phyloP scores from a whole-genome alignment of 2,888 invertebrate genomes.

The Morpho achilles region DNA sequence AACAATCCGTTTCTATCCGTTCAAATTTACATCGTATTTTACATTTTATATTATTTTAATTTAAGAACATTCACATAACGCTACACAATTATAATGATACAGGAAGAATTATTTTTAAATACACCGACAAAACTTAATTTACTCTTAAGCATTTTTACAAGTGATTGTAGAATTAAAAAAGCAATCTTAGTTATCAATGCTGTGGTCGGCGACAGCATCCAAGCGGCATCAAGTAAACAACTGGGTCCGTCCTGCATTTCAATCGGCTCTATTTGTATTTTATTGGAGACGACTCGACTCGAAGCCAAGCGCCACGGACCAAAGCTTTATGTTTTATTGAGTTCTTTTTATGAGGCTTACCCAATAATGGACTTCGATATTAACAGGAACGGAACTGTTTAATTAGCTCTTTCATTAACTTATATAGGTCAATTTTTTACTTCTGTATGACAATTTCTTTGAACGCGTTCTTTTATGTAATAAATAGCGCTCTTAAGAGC shows the following conservation, averaged over 20 bases:
- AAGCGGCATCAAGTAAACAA: slow-evolving; percentile 64
- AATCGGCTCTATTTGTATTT: slow-evolving; percentile 74
- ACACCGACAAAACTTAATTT: slow-evolving; percentile 41
- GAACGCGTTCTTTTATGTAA: too few relatives aligned
- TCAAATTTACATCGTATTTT: too few relatives aligned
- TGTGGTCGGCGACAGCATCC: slow-evolving; percentile 42
- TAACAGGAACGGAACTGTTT: slow-evolving; percentile 42
- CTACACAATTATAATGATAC: too few relatives aligned
- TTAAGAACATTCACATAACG: too few relatives aligned
- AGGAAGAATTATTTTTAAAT: too few relatives aligned
- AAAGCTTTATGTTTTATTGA: slow-evolving; percentile 65
- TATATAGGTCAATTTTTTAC: slow-evolving; percentile 25
- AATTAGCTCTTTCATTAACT: slow-evolving; percentile 40
- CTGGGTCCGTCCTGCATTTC: slow-evolving; percentile 68
- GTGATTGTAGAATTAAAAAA: slow-evolving; percentile 63
- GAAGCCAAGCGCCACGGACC: slow-evolving; percentile 47
- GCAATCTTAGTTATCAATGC: slow-evolving; percentile 69
- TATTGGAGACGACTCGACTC: slow-evolving; percentile 59
- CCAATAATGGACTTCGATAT: slow-evolving; percentile 48
- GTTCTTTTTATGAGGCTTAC: slow-evolving; percentile 56
- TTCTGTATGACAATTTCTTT: neutral
- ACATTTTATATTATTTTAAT: too few relatives aligned
- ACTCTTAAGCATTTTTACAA: slow-evolving; percentile 61
- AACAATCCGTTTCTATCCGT: too few relatives aligned
- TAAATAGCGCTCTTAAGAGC: too few relatives aligned